Base-by-base conservation (phyloP, 2,797 vertebrate genomes). In the Lepidocolaptes lacrymiger region DNA sequence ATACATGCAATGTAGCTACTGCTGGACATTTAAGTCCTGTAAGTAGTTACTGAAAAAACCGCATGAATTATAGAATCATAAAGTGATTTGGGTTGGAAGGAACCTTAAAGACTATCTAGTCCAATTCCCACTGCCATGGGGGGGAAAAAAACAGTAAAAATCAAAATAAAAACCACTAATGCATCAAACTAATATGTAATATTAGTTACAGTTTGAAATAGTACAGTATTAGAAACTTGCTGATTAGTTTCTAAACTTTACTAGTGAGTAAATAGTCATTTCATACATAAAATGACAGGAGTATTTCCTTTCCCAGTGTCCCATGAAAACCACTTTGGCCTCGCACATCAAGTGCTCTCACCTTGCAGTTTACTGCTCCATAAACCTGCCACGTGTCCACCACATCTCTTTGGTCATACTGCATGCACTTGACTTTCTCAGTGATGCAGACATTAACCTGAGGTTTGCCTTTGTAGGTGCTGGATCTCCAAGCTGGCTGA, bases 331-430 rank as follows among this genome's bases (percentile, higher is more conserved):
- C 34, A 27, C 43, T 78, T 62, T 15, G 27, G 67, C 67, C 75
- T 75, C 37, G 28, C 58, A 66, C 11, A n/a, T 43, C 41, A 90
- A 92, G 94, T 6, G 1, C 39, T 69, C 98, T 98, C 95, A 99
- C 99, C 98, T 99, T 99, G 97, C 99, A 99, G 80, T 98, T 98
- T 48, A 99, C 98, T 44, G 98, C 97, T 94, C 99, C 99, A 34
- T 98, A 99, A 56, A 99, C 99, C 79, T 99, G 99, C 99, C 99
- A 99, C 12, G 97, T 96, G 94, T 99, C 99, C 89, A 98, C 98
- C 80, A 97, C 96, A 85, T 98, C 98, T 23, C 66, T 98, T 94
- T 98, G 98, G 91, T 98, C 98, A 54, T 99, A 99, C 89, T 99
- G 99, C 98, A 99, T 99, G 49, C 99, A 99, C 75, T 98, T 98